These are phyloP conservation scores for Rhodeus uyekii DNA, from an alignment of 2,797 vertebrate genomes.

Conservation along the genomic window DNA sequence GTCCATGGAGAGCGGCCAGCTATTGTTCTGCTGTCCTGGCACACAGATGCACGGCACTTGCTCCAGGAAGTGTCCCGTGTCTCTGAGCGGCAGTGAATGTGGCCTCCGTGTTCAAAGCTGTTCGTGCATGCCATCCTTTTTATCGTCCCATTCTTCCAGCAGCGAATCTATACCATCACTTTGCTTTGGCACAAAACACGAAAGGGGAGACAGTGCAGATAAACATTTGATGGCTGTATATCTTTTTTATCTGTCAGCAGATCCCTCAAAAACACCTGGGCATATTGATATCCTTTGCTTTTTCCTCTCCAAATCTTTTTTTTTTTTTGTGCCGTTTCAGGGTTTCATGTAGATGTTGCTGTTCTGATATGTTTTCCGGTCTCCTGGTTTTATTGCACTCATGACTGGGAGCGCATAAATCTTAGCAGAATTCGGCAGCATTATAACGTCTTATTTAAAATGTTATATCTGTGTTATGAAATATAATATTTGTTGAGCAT, in stretches of 20 bases:
- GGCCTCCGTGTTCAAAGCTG: constrained; percentile 30
- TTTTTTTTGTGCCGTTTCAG: neutral
- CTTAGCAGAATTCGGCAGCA: neutral
- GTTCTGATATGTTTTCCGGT: constrained; percentile 21
- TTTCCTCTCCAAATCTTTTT: constrained; percentile 2
- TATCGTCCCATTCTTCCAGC: constrained; percentile 26
- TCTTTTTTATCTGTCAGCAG: constrained; percentile 14
- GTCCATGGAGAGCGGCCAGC: constrained; percentile 30
- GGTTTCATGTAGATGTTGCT: neutral
- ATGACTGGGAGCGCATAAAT: neutral
- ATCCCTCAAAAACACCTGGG: neutral
- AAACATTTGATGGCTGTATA: constrained; percentile 34
- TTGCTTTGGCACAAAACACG: constrained; percentile 49
- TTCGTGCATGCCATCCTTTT: constrained; percentile 42
- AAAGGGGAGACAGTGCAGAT: constrained; percentile 31
- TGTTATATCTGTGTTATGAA: constrained; percentile 5
- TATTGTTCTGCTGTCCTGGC: constrained; percentile 45
- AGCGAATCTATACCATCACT: constrained; percentile 31
- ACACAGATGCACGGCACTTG: constrained; percentile 10
- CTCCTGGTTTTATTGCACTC: neutral
- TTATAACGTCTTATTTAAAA: neutral
- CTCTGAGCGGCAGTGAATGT: constrained; percentile 23
- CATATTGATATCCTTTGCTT: neutral
- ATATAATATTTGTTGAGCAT: neutral
- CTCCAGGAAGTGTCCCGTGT: constrained; percentile 42